A percentile compares a stretch with the other conserved stretches of the same genome.
Evolutionary conservation across 2,113 vertebrate species (phyloP).

Genomic region (Aplodontia rufa): DNA sequence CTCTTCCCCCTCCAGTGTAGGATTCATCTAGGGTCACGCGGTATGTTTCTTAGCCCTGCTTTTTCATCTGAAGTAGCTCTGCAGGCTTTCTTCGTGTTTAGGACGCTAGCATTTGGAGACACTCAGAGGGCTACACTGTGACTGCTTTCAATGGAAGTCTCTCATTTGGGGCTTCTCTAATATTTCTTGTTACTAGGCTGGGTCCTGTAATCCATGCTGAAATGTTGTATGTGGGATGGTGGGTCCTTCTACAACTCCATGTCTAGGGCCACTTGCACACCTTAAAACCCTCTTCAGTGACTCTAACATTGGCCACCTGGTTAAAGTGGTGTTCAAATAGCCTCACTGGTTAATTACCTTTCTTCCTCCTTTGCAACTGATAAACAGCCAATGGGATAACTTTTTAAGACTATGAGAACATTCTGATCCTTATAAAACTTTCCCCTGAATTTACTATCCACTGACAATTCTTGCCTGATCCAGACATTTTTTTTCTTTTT

Average conservation of each 20-base stretch:
- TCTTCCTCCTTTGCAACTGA: background rate
- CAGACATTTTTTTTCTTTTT: too few relatives aligned
- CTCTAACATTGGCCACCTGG: background rate
- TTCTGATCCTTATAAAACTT: background rate
- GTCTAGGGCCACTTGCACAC: background rate
- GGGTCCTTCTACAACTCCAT: background rate
- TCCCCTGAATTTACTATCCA: background rate
- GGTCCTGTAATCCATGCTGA: background rate
- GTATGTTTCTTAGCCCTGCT: too few relatives aligned
- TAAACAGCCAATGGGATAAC: background rate
- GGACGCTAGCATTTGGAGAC: background rate
- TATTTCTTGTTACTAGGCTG: background rate
- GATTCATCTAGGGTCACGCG: background rate
- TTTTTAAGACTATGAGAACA: background rate
- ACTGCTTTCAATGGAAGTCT: background rate
- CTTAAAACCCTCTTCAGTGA: background rate
- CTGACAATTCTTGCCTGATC: background rate
- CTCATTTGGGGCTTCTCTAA: background rate
- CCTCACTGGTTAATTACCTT: background rate
- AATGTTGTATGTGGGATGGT: fast-evolving
- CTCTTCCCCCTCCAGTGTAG: fast-evolving
- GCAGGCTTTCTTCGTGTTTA: background rate
- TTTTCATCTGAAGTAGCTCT: background rate
- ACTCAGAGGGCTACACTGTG: fast-evolving
- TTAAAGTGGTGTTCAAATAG: background rate